phyloP scores from a whole-genome alignment of 2,888 invertebrate genomes.

The Chloroclysta siterata region DNA sequence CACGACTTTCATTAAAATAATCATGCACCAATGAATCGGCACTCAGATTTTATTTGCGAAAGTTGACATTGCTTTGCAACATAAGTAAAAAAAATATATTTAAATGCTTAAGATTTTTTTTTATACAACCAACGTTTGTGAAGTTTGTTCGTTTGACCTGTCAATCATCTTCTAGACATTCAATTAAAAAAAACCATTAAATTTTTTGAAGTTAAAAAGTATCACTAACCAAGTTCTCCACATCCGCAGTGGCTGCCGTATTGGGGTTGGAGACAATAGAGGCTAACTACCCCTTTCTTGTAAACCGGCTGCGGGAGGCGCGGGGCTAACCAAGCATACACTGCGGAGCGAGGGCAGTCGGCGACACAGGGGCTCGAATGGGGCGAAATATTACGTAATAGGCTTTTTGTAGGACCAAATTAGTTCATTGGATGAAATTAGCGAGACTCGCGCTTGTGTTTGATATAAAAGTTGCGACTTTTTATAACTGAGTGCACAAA shows the following conservation, averaged over 20 bases:
- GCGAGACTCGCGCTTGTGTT: neutral
- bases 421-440: slow-evolving; percentile 1
- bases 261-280: slow-evolving; percentile 77
- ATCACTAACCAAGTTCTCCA: slow-evolving; percentile 58
- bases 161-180: neutral
- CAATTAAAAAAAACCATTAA: neutral
- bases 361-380: slow-evolving; percentile 40
- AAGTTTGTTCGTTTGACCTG: too few relatives aligned
- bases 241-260: slow-evolving; percentile 45
- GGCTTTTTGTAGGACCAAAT: slow-evolving; percentile 7
- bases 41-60: too few relatives aligned
- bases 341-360: slow-evolving; percentile 64
- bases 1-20: too few relatives aligned
- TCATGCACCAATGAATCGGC: too few relatives aligned
- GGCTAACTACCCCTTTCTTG: slow-evolving; percentile 85
- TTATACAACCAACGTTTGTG: too few relatives aligned
- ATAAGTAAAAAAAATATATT: too few relatives aligned
- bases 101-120: too few relatives aligned
- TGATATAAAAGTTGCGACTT: neutral
- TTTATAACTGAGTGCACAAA: neutral
- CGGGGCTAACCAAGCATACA: slow-evolving; percentile 83
- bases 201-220: slow-evolving; percentile 50
- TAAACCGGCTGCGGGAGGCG: slow-evolving; percentile 69
- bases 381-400: slow-evolving; percentile 14
- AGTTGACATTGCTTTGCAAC: too few relatives aligned